A percentile compares a stretch with the other conserved stretches of the same genome.
These are phyloP conservation scores for Prunella fulvescens DNA, from an alignment of 2,113 vertebrate genomes.

Conservation along the genomic window DNA sequence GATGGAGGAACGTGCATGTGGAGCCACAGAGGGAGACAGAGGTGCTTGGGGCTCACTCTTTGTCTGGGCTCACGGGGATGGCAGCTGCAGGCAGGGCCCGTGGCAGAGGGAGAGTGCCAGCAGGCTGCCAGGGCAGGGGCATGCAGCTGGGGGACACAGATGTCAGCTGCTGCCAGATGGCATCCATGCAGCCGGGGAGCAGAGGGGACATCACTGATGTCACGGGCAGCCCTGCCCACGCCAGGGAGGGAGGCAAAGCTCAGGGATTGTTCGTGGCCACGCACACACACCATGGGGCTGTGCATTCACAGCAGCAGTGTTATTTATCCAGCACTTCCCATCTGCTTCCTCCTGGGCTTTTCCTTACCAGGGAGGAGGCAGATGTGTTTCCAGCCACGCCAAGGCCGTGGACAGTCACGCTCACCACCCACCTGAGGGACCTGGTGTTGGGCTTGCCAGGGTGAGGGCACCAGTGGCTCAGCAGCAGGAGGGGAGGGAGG, in stretches of 20 bases:
- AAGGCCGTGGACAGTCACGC: rapidly evolving
- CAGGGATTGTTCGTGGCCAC: background rate
- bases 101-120: background rate
- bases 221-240: background rate
- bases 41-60: background rate
- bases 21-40: background rate
- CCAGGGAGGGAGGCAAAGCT: background rate
- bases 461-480: background rate
- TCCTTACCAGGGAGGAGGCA: background rate
- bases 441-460: rapidly evolving
- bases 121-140: background rate
- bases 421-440: rapidly evolving
- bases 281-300: rapidly evolving
- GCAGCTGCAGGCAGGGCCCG: background rate
- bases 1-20: rapidly evolving
- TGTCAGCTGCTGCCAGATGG: conserved; percentile 1
- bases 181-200: background rate
- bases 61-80: background rate
- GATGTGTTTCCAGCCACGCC: background rate
- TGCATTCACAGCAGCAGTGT: background rate
- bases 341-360: background rate
- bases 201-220: background rate
- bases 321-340: background rate
- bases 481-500: conserved; percentile 54
- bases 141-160: background rate